Base-by-base conservation (phyloP, 2,888 invertebrate genomes). In the Nyleta sp. region DNA sequence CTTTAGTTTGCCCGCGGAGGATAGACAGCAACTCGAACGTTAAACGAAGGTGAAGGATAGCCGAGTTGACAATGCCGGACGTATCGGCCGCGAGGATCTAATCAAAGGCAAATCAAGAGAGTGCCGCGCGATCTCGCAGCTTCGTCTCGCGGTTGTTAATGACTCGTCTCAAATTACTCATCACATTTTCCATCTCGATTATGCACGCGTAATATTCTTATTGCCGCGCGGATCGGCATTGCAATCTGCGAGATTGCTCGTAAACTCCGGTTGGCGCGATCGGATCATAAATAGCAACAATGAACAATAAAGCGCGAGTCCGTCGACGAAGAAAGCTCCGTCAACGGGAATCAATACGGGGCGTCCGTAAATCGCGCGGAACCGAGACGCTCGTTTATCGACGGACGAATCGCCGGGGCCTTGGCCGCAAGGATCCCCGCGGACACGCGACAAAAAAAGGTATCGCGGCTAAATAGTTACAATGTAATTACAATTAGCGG, bases 171-270 rank as follows among this genome's bases (percentile, higher is more conserved):
- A 76, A 76, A 70, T 71, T 77, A 71, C 77, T 77, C 71, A 77
- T 71, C 77, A 77, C 52, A 77, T 77, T 77, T 77, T 71, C 71
- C 53, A 72, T 71, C 67, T 64, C 60, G 77, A 72, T 67, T 72
- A 72, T 72, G 60, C 72, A 72, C 77, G 72, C 76, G 64, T 53
- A 53, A 59, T 72, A 78, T 71, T 70, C 57, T 65, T 52, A 70
- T 70, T 64, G 64, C 67, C 46, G 18, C 44, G 60, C 6, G 60
- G 74, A 71, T 77, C 77, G 35, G 72, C 52, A 42, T 28, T n/a
- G 48, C 71, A 71, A 77, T 71, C 71, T 71, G 52, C 65, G 60
- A 44, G 71, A 77, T 71, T 64, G 60, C 65, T 60, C 71, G 40
- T 72, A 77, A 67, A 78, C 57, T 59, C 55, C 48, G 50, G 50